Percentiles rank a stretch among this genome's conserved stretches.
Evolutionary conservation across 2,888 invertebrate species (phyloP).

Genomic region (Melieria picta): DNA sequence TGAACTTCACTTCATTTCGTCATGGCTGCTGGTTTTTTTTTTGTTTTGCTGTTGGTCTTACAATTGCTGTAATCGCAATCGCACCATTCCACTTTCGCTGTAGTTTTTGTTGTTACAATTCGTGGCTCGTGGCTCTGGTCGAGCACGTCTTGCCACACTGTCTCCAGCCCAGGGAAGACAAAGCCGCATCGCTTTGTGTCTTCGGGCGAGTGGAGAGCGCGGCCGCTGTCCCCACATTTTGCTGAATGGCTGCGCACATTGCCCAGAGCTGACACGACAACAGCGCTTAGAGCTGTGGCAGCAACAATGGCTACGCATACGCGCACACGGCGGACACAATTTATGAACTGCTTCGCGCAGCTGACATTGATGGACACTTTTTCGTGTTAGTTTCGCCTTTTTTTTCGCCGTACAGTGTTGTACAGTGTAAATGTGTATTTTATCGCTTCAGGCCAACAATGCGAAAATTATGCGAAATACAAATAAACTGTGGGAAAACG

Average conservation of each 20-base stretch:
- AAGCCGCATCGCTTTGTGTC: too few relatives aligned
- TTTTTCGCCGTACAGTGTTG: too few relatives aligned
- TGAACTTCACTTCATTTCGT: conserved; percentile 48
- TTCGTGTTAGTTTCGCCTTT: neutral
- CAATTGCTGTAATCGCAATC: conserved; percentile 29
- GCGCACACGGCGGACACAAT: neutral
- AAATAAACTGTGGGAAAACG: too few relatives aligned
- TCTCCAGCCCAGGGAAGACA: too few relatives aligned
- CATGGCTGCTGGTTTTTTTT: conserved; percentile 9
- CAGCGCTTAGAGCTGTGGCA: neutral
- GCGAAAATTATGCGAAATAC: too few relatives aligned
- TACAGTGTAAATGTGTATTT: too few relatives aligned
- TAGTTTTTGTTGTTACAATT: too few relatives aligned
- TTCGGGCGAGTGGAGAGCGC: too few relatives aligned
- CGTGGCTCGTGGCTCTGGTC: neutral
- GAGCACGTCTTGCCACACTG: neutral
- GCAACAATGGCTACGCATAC: neutral
- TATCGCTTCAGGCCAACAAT: too few relatives aligned
- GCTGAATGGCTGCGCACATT: too few relatives aligned
- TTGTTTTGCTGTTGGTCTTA: neutral
- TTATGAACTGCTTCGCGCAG: neutral
- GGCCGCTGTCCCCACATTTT: too few relatives aligned
- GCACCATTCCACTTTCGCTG: conserved; percentile 20
- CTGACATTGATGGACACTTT: conserved; percentile 1
- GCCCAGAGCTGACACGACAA: neutral